Evolutionary conservation across 2,113 vertebrate genomes (phyloP).

Genomic region (Malaclemys terrapin): DNA sequence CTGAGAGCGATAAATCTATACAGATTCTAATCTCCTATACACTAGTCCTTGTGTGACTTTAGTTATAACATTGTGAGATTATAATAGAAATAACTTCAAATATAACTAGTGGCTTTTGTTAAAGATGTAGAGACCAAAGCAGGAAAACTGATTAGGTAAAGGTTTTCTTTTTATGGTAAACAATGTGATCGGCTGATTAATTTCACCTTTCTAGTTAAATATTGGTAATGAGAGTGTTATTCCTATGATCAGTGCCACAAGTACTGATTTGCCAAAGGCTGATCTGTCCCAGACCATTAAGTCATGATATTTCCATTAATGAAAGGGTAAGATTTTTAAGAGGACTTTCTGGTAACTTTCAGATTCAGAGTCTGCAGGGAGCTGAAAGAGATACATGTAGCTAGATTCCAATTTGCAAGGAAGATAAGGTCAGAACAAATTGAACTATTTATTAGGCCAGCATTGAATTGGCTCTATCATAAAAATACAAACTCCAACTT

Average conservation of each 20-base stretch:
- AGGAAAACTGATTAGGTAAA: not conserved
- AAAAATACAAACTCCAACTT: not conserved
- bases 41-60: not conserved
- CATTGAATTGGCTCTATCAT: not conserved
- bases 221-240: not conserved
- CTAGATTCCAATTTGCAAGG: not conserved
- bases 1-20: not conserved
- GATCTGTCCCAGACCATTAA: not conserved
- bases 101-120: not conserved
- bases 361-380: not conserved
- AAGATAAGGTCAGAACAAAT: not conserved
- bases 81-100: not conserved
- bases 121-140: not conserved
- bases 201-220: not conserved
- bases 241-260: not conserved
- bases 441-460: not conserved
- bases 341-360: not conserved
- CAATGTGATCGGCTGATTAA: not conserved
- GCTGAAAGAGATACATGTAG: not conserved
- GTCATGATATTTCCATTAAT: not conserved
- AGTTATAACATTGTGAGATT: not conserved
- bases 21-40: not conserved
- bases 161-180: not conserved
- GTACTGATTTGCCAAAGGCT: slow-evolving; percentile 16
- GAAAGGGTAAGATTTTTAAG: not conserved